Base-by-base conservation (phyloP, 2,113 vertebrate genomes). In the Megaceryle maxima region DNA sequence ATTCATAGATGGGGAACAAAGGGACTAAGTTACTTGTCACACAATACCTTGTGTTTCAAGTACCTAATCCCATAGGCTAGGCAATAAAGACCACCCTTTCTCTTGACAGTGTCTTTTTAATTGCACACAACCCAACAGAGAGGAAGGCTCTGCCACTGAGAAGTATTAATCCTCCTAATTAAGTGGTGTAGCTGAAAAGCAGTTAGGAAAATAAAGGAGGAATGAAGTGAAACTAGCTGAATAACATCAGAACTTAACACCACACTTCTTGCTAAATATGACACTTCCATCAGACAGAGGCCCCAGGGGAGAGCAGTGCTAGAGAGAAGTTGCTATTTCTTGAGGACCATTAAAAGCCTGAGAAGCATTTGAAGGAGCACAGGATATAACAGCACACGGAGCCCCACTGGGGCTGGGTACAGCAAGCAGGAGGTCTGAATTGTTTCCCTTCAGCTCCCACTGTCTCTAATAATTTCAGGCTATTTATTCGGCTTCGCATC, bases 141-240 rank as follows among this genome's bases (percentile, higher is more conserved):
- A 74, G 41, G 63, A 73, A 80, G 56, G 64, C 17, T 92, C 56
- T 83, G 44, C 28, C 60, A 59, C 64, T 9, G 56, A 88, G 75
- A 59, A 33, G 50, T 63, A 94, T 93, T 96, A 95, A 93, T 94
- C 64, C 94, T 93, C 56, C 73, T 95, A 90, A 96, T 95, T 88
- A 93, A 90, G 84, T 43, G 63, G 70, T 80, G 63, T 11, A 67
- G 72, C 64, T 92, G 73, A 83, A 94, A 90, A 96, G 93, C 83
- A 60, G 33, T 68, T 78, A 77, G 33, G 83, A 81, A 97, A 92
- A 92, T 68, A 93, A 88, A 46, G 12, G 63, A 87, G 69, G 74
- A 57, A 31, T 74, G 79, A 93, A 95, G 92, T 57, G 72, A 43
- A 91, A 84, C 51, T 26, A 59, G 68, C 64, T 96, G 88, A 87